A percentile compares a stretch with the other conserved stretches of the same genome.
These are phyloP conservation scores for Pseudomugil gertrudae DNA, from an alignment of 2,797 vertebrate genomes.

Conservation along the genomic window DNA sequence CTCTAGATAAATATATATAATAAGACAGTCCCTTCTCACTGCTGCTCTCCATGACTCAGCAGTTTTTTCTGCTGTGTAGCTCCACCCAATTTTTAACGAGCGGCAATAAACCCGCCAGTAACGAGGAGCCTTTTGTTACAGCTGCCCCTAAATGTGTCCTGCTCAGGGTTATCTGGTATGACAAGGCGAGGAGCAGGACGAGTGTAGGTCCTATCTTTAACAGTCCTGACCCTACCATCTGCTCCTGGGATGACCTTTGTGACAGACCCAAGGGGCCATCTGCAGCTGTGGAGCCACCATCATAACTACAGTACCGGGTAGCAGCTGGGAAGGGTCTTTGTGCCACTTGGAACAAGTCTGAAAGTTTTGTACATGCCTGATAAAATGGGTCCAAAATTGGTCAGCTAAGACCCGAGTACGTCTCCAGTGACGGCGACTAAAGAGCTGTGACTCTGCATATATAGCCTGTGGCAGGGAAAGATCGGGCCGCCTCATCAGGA, in stretches of 20 bases:
- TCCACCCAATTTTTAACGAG: too few species aligned
- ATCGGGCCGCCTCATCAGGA: slow-evolving; percentile 2
- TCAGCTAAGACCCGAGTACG: not conserved
- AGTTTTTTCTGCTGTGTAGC: too few species aligned
- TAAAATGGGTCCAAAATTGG: not conserved
- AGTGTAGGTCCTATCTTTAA: not conserved
- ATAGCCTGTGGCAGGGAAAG: not conserved
- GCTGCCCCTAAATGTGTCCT: not conserved
- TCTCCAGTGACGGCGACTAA: not conserved
- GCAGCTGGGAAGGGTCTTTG: not conserved
- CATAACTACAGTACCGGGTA: not conserved
- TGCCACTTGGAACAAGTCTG: not conserved
- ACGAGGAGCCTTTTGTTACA: too few species aligned
- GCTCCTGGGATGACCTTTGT: not conserved
- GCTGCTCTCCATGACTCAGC: too few species aligned
- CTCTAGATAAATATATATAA: too few species aligned
- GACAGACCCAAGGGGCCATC: not conserved
- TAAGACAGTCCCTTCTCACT: too few species aligned
- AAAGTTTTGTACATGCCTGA: not conserved
- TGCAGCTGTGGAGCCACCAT: not conserved
- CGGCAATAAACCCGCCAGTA: too few species aligned
- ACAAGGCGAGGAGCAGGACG: not conserved
- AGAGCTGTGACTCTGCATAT: not conserved
- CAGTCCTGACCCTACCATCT: not conserved
- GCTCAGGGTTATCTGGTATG: not conserved